Conservation (phyloP, 2,113 vertebrate genomes). For the Bubo blakistoni region DNA sequence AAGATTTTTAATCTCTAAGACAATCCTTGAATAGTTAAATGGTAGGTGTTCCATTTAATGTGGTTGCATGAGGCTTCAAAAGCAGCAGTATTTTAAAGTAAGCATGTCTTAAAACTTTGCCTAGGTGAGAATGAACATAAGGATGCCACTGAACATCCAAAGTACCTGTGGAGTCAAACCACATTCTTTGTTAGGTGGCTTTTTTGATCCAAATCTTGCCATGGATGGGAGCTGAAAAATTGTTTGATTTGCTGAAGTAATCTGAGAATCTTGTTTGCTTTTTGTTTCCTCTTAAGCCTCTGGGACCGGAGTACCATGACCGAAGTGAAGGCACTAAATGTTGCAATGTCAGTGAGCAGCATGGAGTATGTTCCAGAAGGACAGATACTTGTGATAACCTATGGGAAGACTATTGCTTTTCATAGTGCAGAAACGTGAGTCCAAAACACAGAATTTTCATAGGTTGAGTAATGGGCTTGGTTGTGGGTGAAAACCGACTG, state of each 20-base stretch:
- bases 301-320: slow-evolving; percentile 91
- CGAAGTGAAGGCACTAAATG: slow-evolving; percentile 86
- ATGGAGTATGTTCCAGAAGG: slow-evolving; percentile 95
- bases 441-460: background rate
- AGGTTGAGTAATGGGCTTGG: background rate
- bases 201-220: background rate
- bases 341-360: slow-evolving; percentile 91
- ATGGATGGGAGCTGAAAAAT: background rate
- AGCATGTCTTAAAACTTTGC: background rate
- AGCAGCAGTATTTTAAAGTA: background rate
- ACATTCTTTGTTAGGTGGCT: rapidly evolving
- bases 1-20: background rate
- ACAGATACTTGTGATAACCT: slow-evolving; percentile 92
- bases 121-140: background rate
- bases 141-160: background rate
- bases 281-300: slow-evolving; percentile 73
- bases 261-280: background rate
- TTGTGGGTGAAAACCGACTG: background rate
- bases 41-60: background rate
- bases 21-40: background rate
- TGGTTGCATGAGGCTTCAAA: background rate
- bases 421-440: slow-evolving; percentile 91
- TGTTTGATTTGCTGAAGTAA: background rate
- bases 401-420: slow-evolving; percentile 93
- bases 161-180: background rate